Evolutionary conservation across 2,113 vertebrate genomes (phyloP), one percentile per base, ranked within the genome.

Genomic region (Pachypanchax playfairii): DNA sequence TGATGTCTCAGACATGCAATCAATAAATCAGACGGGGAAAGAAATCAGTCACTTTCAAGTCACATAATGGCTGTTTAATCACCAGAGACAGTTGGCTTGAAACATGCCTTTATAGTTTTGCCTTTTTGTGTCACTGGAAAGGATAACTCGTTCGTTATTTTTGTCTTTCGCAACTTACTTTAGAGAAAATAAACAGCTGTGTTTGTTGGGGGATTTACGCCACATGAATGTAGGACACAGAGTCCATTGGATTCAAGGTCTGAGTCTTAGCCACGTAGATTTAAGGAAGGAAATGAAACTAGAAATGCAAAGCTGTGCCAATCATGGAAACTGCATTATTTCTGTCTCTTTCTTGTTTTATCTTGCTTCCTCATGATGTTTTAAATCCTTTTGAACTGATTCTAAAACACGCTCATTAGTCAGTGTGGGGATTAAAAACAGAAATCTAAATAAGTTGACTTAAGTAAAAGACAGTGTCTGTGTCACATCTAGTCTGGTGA

Each of bases 401-500:
- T 46, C 33, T 28, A 13, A 42, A 18, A 43, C 54, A 6, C 57
- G 21, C 75, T 73, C 75, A 77, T 68, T 24, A 68, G 75, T 73
- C 46, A 80, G 42, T 53, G 28, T 1, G 1, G 5, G 26, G 38
- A 71, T 70, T 58, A 57, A 70, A 75, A 54, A 56, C 35, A 18
- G 48, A 47, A 33, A 31, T 56, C 10, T 25, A 44, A 67, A 56
- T 26, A 60, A 21, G 61, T 48, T 42, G 33, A 22, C 21, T 14
- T 50, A 33, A 62, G 64, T 65, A 56, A 28, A 71, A 69, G 66
- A 62, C 39, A 56, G 67, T 47, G 33, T 52, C 39, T 56, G 67
- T 47, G 33, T 52, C 70, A 72, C 62, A 18, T 25, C 12, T 0
- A 49, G 55, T 70, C 47, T 68, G n/a, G 63, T 66, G 69, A 85